Percentiles rank a stretch among this genome's conserved stretches.
These are phyloP conservation scores for Pogonocherus hispidulus DNA, from an alignment of 2,888 invertebrate genomes.

Conservation along the genomic window DNA sequence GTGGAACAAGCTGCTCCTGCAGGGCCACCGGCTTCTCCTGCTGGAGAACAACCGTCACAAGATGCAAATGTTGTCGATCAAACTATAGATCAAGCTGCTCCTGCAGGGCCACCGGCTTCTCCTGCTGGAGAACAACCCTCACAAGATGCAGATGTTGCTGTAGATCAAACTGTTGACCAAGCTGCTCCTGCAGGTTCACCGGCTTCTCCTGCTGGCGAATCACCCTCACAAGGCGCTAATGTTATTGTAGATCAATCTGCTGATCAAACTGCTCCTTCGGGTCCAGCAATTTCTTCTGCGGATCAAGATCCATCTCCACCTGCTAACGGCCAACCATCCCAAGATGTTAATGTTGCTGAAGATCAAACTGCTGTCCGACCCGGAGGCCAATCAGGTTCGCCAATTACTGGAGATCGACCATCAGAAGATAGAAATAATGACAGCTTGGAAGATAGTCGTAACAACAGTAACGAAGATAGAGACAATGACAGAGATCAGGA, in stretches of 20 bases:
- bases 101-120: not conserved
- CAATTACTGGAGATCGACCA: no score
- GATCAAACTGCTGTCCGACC: not conserved
- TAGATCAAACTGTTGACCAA: not conserved
- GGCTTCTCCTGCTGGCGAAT: not conserved
- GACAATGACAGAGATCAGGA: not conserved
- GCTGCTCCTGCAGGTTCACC: not conserved
- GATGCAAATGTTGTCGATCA: not conserved
- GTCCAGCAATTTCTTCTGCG: no score
- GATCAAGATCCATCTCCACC: no score
- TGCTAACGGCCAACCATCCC: not conserved
- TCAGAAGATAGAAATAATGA: not conserved
- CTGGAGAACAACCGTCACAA: not conserved
- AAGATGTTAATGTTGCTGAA: not conserved
- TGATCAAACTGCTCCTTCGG: not conserved
- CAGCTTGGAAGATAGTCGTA: not conserved
- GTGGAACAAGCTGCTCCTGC: not conserved
- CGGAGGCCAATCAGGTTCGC: not conserved
- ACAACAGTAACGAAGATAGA: not conserved
- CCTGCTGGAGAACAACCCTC: not conserved
- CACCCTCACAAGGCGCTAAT: not conserved
- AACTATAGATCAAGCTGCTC: not conserved
- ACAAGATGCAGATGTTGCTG: not conserved
- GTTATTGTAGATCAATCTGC: not conserved
- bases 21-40: no score